phyloP scores from a whole-genome alignment of 2,888 invertebrate genomes.

The Pachycephus smyrnensis region DNA sequence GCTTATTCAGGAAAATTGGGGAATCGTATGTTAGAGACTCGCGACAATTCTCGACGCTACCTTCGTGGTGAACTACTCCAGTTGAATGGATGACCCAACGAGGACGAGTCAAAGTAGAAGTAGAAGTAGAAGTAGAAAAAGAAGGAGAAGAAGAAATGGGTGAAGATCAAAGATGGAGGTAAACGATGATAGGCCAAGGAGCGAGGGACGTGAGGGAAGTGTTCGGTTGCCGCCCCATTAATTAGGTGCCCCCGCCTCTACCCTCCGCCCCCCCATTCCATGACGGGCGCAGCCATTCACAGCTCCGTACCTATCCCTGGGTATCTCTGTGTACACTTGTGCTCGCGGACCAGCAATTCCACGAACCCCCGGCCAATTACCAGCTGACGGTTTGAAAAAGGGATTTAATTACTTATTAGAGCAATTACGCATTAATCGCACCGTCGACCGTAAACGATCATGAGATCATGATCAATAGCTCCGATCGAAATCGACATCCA shows the following conservation, averaged over 20 bases:
- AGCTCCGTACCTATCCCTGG: slow-evolving; percentile 40
- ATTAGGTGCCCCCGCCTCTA: slow-evolving; percentile 51
- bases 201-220: slow-evolving; percentile 44
- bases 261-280: slow-evolving; percentile 44
- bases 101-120: too few species aligned
- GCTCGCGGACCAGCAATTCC: slow-evolving; percentile 22
- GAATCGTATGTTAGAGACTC: too few species aligned
- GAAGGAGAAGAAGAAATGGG: slow-evolving; percentile 10
- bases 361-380: slow-evolving; percentile 37
- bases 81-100: too few species aligned
- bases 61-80: too few species aligned
- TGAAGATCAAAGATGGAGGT: slow-evolving; percentile 6
- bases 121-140: slow-evolving; percentile 1
- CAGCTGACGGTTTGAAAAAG: slow-evolving; percentile 20
- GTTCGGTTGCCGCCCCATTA: slow-evolving; percentile 59
- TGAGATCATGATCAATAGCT: too few species aligned
- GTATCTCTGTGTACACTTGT: slow-evolving; percentile 26
- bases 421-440: slow-evolving; percentile 30
- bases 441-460: slow-evolving; percentile 24
- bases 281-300: slow-evolving; percentile 55
- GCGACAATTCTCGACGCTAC: too few species aligned
- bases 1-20: too few species aligned
- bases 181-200: slow-evolving; percentile 28
- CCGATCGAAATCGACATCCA: too few species aligned
- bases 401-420: slow-evolving; percentile 35